Evolutionary conservation across 2,797 vertebrate genomes (phyloP).

Genomic region (Ctenopoma multispine): DNA sequence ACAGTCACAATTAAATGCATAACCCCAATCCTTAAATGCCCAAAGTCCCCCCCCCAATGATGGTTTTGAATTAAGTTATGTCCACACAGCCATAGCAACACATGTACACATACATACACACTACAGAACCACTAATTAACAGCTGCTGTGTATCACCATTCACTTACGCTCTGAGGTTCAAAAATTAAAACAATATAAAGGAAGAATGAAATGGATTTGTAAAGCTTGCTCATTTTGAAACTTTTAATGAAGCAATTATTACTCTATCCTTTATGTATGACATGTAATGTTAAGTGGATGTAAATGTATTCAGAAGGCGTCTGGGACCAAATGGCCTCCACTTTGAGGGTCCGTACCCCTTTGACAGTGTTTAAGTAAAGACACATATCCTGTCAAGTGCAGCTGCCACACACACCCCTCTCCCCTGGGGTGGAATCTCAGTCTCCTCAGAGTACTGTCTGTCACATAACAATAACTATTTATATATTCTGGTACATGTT

Average conservation of each 20-base stretch:
- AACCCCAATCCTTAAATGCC: not conserved
- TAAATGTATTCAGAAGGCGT: constrained; percentile 64
- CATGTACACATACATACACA: constrained; percentile 4
- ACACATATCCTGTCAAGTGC: constrained; percentile 23
- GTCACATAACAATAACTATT: constrained; percentile 35
- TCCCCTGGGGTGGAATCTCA: constrained; percentile 1
- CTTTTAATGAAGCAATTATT: constrained; percentile 57
- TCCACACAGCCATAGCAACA: not conserved
- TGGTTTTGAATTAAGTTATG: no score
- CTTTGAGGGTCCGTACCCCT: constrained; percentile 38
- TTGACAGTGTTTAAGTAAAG: constrained; percentile 43
- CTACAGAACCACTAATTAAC: constrained; percentile 13
- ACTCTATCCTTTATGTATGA: constrained; percentile 68
- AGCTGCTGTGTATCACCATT: not conserved
- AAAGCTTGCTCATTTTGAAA: constrained; percentile 47
- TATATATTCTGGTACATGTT: constrained; percentile 16
- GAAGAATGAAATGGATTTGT: constrained; percentile 30
- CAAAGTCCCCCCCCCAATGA: no score
- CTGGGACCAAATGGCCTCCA: constrained; percentile 50
- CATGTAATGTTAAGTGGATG: constrained; percentile 67
- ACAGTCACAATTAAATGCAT: no score
- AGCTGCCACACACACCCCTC: constrained; percentile 32
- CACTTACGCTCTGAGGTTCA: not conserved
- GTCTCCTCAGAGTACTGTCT: constrained; percentile 33
- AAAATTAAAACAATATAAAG: not conserved